Evolutionary conservation across 1,140 invertebrate genomes (phyloP), one percentile per base, ranked within the genome.

Genomic region (Nixonia krombeini): DNA sequence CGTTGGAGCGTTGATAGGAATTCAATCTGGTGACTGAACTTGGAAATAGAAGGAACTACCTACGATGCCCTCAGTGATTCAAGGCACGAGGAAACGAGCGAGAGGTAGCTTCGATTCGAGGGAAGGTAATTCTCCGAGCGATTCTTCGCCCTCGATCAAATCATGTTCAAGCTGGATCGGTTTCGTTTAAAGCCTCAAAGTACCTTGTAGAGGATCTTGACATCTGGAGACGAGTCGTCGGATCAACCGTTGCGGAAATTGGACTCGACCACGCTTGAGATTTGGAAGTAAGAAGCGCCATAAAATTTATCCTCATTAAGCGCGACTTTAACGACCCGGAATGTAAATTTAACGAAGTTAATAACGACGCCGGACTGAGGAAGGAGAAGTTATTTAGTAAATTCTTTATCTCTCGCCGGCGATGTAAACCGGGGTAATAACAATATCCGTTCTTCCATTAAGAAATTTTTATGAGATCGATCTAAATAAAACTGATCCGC

Each of bases 1-100:
- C n/a, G 47, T 46, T 33, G 50, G 59, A 9, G 42, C 49, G 51
- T 72, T 73, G 78, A 82, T 78, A 75, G 74, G 76, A 80, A 79
- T 81, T 82, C 78, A 82, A 82, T 78, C 77, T 79, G 72, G 72
- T 70, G 75, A 67, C 72, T 70, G 74, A 69, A 35, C 70, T 61
- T 75, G 70, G 70, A 79, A 80, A 80, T 80, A 76, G 72, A 72
- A 75, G 78, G 70, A 75, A 75, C 15, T 72, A 72, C 62, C 58
- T 74, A 68, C 40, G 18, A 25, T 26, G 56, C 63, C 62, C 33
- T 40, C 28, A n/a, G 41, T 70, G 70, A 74, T 75, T 74, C 71
- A 44, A 53, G 52, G 50, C 26, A 51, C 38, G 57, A 4, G 12
- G 10, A 45, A 55, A 55, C 40, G 51, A 55, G 31, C 25, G 26